Evolutionary conservation across 2,113 vertebrate genomes (phyloP).

Genomic region (Perognathus longimembris): DNA sequence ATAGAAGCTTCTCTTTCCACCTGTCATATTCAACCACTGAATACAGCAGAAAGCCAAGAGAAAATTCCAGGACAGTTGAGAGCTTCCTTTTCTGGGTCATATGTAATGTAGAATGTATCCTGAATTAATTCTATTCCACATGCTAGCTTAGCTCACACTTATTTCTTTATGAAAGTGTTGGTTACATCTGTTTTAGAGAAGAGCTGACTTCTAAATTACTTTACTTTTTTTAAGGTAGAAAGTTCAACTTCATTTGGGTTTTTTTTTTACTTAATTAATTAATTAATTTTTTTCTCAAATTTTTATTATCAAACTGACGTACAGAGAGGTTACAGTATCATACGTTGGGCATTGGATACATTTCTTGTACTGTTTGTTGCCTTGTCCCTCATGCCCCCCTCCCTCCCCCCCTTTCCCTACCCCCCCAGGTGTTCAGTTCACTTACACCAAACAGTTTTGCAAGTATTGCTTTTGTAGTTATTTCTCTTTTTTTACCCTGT

Average conservation of each 20-base stretch:
- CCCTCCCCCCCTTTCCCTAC: too few relatives aligned
- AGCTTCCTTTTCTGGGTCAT: background rate
- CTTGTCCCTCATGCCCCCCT: too few relatives aligned
- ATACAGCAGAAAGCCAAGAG: background rate
- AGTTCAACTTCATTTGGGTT: background rate
- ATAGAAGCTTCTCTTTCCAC: background rate
- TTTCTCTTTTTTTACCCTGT: too few relatives aligned
- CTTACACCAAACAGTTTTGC: too few relatives aligned
- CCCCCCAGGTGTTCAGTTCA: too few relatives aligned
- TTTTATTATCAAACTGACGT: too few relatives aligned
- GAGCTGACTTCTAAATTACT: background rate
- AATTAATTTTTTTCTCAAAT: too few relatives aligned
- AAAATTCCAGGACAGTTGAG: background rate
- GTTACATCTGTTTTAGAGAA: conserved; percentile 18
- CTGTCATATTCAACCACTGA: background rate
- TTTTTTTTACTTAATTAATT: too few relatives aligned
- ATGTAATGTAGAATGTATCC: accelerated
- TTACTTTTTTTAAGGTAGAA: background rate
- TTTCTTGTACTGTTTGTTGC: too few relatives aligned
- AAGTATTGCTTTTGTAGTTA: too few relatives aligned
- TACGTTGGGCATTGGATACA: too few relatives aligned
- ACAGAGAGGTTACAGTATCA: too few relatives aligned
- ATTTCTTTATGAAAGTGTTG: background rate
- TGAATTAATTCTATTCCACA: background rate
- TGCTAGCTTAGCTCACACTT: background rate